phyloP scores from a whole-genome alignment of 2,113 vertebrate genomes.

The Actenoides lindsayi region DNA sequence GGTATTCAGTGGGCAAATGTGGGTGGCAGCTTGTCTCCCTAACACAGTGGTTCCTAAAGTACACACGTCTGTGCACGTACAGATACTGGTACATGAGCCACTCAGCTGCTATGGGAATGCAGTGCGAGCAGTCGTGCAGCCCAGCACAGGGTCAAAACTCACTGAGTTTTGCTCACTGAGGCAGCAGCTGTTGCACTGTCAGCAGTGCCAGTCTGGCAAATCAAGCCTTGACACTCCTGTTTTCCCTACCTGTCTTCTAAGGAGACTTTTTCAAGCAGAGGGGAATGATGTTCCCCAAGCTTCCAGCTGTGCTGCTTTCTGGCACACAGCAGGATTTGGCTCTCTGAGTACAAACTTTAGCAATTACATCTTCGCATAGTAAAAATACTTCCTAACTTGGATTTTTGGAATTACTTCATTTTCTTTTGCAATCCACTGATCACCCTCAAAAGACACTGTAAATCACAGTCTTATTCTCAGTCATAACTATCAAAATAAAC shows the following conservation, averaged over 20 bases:
- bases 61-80: background rate
- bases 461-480: background rate
- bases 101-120: background rate
- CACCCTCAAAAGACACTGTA: background rate
- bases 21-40: background rate
- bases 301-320: background rate
- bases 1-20: background rate
- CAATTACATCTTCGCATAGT: constrained; percentile 13
- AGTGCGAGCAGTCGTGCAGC: background rate
- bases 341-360: background rate
- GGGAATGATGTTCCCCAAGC: background rate
- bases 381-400: constrained; percentile 38
- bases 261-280: background rate
- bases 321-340: background rate
- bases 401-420: background rate
- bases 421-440: background rate
- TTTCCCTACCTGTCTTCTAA: background rate
- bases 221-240: background rate
- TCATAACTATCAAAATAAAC: background rate
- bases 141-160: background rate
- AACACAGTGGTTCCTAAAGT: background rate
- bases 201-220: background rate
- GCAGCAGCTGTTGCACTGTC: background rate
- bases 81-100: background rate
- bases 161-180: background rate